Evolutionary conservation across 2,888 invertebrate species (phyloP), one percentile per base, ranked within the genome.

Genomic region (Neria commutata): DNA sequence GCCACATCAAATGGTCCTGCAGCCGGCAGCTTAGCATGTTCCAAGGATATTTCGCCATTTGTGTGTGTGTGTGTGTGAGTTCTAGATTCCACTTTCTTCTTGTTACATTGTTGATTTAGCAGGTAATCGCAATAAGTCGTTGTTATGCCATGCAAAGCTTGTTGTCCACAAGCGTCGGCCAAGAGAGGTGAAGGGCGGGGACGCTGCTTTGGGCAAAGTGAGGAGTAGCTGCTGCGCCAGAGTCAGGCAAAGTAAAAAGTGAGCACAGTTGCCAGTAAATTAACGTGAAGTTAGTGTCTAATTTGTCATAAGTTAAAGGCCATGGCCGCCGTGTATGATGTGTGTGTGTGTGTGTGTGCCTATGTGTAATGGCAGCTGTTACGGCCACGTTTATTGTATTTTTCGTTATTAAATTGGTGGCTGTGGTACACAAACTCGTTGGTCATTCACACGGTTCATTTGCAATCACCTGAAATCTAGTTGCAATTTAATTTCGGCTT

Each of bases 61-160:
- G 23, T 23, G 19, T 21, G 19, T 23, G 37, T 4, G 29, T 5
- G 17, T 8, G 29, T 29, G 6, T 49, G 16, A 10, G 33, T 56
- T 51, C 45, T 23, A 45, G 48, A 54, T 58, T 49, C 53, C 47
- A 49, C 56, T 56, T 54, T 55, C 52, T 40, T 58, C 42, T 53
- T 56, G 34, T 55, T 29, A 19, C 54, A 51, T 52, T 63, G 65
- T 72, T 67, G 67, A 73, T 70, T 69, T 68, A 69, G 11, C 11
- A 8, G 11, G 29, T 73, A 71, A 72, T 69, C 67, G 54, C 68
- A 71, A 71, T 70, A 66, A 71, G 66, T 68, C 65, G 66, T 66
- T 67, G 16, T 29, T 6, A 29, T 11, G 11, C n/a, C 29, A 29
- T 6, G 11, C 6, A 29, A 29, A 29, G 29, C 29, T n/a, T n/a